phyloP scores from a whole-genome alignment of 2,888 invertebrate species.

The Drosophila histrio region DNA sequence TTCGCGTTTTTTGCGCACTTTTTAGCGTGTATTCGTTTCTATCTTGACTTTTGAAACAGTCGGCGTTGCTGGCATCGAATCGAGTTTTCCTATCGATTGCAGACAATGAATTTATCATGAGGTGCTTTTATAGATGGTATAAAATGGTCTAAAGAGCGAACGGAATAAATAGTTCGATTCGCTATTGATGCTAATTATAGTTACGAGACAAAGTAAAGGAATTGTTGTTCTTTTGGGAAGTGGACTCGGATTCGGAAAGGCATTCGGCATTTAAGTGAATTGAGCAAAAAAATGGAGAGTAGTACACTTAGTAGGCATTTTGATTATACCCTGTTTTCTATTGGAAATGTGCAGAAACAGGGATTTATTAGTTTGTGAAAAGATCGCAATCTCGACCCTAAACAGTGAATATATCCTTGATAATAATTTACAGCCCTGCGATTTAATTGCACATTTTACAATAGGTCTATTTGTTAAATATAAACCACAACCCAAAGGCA shows the following conservation, averaged over 20 bases:
- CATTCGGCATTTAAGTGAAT: conserved; percentile 56
- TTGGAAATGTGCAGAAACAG: conserved; percentile 22
- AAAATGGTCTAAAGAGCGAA: conserved; percentile 1
- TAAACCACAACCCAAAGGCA: too few relatives aligned
- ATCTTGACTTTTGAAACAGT: conserved; percentile 15
- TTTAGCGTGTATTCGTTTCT: conserved; percentile 30
- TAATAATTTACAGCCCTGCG: too few relatives aligned
- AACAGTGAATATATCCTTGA: too few relatives aligned
- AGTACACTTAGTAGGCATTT: not conserved
- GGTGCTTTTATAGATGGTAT: conserved; percentile 47
- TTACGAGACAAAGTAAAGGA: conserved; percentile 15
- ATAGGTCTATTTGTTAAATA: too few relatives aligned
- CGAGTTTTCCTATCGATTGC: conserved; percentile 53
- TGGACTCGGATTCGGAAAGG: conserved; percentile 21
- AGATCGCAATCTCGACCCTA: too few relatives aligned
- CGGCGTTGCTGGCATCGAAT: conserved; percentile 56
- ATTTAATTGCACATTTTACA: too few relatives aligned
- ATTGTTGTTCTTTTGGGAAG: not conserved
- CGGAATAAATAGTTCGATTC: conserved; percentile 21
- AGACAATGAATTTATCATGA: conserved; percentile 26
- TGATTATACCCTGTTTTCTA: not conserved
- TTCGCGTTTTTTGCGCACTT: conserved; percentile 51
- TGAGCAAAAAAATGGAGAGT: not conserved
- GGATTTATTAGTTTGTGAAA: too few relatives aligned
- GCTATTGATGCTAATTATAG: conserved; percentile 53